Base-by-base conservation (phyloP, 2,797 vertebrate genomes). In the Darevskia nairensis region DNA sequence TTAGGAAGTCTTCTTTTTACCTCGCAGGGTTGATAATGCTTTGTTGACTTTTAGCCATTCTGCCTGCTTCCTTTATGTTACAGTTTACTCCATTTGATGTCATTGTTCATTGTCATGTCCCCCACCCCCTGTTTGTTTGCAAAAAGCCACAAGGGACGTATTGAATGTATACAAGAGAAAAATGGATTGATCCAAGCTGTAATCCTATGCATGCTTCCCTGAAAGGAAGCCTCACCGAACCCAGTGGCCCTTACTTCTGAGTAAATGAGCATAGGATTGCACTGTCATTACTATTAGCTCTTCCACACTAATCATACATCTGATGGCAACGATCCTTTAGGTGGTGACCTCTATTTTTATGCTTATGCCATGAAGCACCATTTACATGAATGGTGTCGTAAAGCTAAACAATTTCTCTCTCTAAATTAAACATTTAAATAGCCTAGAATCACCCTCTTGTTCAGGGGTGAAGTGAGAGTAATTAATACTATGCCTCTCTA, bases 341-440 rank as follows among this genome's bases (percentile, higher is more conserved):
- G 61, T 74, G n/a, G 61, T 78, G 81, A 83, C 74, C 80, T 5
- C 15, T 82, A 25, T 80, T 25, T 80, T 80, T 80, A n/a, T 55
- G 25, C 74, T 10, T 23, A 68, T 1, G 6, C 61, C 8, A 2
- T n/a, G 29, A 77, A 59, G 2, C 6, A 7, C 27, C 19, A 59
- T 69, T 69, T 17, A 10, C 81, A 83, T 59, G 6, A 29, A 55
- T 55, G 1, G 39, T 41, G 50, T 21, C 44, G 46, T 11, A 59
- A 71, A 77, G 8, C 71, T 41, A 46, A 84, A 59, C 35, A 68
- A 29, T 25, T 59, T 68, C 46, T 41, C 25, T 59, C 6, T 69
- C 11, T 29, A n/a, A 69, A 83, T 83, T 55, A 77, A 83, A 55
- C 61, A 39, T 82, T 69, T n/a, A 39, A 77, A 41, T 55, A 88